Conservation (phyloP, 2,797 vertebrate genomes). For the Diglossa cyanea region DNA sequence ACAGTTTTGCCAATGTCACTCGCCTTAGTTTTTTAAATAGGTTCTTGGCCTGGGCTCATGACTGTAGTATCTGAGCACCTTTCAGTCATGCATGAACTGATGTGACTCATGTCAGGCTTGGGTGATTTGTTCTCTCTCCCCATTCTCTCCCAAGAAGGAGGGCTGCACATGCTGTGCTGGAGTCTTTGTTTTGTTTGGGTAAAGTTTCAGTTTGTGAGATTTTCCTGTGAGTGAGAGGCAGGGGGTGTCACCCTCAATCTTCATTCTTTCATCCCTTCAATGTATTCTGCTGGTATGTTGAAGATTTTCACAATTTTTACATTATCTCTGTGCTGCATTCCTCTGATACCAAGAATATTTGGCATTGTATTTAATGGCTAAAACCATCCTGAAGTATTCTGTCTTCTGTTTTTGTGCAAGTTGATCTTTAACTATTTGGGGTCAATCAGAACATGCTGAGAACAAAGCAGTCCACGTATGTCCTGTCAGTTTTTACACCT, state of each 20-base stretch:
- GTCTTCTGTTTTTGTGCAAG: neutral
- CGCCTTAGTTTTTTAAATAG: neutral
- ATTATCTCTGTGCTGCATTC: neutral
- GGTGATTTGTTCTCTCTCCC: constrained; percentile 46
- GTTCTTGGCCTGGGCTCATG: neutral
- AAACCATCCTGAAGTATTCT: neutral
- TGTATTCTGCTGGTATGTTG: neutral
- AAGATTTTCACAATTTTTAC: constrained; percentile 24
- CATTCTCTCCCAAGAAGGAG: neutral
- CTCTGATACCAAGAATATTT: constrained; percentile 22
- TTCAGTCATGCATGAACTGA: constrained; percentile 52
- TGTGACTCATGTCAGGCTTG: constrained; percentile 7
- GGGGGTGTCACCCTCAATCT: neutral
- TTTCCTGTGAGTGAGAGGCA: neutral
- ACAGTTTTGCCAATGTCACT: neutral
- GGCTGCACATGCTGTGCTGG: constrained; percentile 1
- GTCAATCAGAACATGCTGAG: neutral
- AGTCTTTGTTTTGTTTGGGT: constrained; percentile 48
- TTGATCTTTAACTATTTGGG: neutral
- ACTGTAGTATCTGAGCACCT: constrained; percentile 35
- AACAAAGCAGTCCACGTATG: neutral
- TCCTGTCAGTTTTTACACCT: neutral
- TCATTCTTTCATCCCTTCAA: neutral
- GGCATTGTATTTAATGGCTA: neutral
- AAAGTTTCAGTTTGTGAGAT: constrained; percentile 18